These are phyloP conservation scores for Paguma larvata DNA, from an alignment of 2,797 vertebrate species.

Conservation along the genomic window DNA sequence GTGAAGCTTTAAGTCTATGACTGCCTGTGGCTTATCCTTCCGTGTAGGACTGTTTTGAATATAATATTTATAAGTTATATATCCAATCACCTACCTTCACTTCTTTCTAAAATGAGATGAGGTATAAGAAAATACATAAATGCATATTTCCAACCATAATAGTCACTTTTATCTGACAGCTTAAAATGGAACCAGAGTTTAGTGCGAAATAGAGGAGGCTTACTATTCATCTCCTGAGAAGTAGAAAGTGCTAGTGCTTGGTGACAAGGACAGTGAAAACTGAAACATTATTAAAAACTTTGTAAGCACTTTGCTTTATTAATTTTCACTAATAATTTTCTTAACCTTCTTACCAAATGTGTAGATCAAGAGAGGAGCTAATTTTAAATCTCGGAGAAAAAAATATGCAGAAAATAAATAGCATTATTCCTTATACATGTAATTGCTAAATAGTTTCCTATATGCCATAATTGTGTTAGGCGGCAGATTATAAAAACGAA, in stretches of 20 bases:
- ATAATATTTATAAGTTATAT: constrained; percentile 44
- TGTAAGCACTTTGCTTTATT: not conserved
- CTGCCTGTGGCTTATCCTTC: not conserved
- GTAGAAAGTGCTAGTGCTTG: not conserved
- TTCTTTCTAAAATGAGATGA: constrained; percentile 64
- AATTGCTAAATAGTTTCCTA: not conserved
- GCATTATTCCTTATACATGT: not conserved
- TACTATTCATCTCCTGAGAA: not conserved
- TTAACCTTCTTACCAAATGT: not conserved
- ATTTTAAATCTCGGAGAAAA: not conserved
- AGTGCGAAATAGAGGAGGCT: not conserved
- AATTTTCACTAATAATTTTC: constrained; percentile 1
- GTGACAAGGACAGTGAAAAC: not conserved
- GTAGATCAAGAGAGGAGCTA: not conserved
- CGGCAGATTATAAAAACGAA: not conserved
- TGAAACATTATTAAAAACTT: not conserved
- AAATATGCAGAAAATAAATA: not conserved
- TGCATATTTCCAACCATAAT: not conserved
- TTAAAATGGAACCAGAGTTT: constrained; percentile 5
- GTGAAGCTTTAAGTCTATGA: not conserved
- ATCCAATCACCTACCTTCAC: not conserved
- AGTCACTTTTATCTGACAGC: constrained; percentile 47
- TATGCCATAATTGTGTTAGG: not conserved
- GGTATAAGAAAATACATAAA: constrained; percentile 26
- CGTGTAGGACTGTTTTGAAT: not conserved